phyloP scores from a whole-genome alignment of 2,113 vertebrate species.

The Fukomys damarensis region DNA sequence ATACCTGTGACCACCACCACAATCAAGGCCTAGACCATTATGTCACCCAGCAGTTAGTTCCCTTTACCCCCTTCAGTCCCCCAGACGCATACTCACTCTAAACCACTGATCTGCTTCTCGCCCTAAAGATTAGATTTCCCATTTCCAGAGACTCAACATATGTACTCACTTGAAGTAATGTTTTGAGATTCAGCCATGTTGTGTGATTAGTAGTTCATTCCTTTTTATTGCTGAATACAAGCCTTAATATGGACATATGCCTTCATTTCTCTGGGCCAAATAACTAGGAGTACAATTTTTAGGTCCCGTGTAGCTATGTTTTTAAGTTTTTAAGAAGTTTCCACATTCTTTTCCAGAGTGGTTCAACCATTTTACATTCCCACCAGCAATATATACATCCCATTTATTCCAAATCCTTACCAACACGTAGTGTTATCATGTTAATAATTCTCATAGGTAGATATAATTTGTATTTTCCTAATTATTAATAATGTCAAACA shows the following conservation, averaged over 20 bases:
- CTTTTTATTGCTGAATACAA: neutral
- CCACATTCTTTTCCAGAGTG: neutral
- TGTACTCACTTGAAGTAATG: neutral
- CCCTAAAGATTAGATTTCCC: neutral
- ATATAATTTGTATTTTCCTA: neutral
- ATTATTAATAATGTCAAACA: neutral
- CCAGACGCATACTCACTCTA: neutral
- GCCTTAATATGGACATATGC: neutral
- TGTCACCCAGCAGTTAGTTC: neutral
- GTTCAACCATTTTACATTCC: neutral
- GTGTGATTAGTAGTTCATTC: neutral
- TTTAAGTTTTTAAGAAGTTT: neutral
- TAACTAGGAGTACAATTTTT: neutral
- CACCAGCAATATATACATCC: neutral
- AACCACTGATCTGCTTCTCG: neutral
- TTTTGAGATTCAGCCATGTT: neutral
- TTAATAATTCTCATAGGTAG: neutral
- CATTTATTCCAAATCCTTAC: neutral
- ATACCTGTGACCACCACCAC: neutral
- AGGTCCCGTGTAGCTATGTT: neutral
- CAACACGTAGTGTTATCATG: neutral
- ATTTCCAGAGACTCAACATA: neutral
- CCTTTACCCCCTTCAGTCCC: no score
- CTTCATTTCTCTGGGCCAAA: conserved; percentile 22
- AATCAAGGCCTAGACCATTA: neutral